Percentiles rank a stretch among this genome's conserved stretches.
Conservation (phyloP, 2,797 vertebrate species). For the Nasua narica region DNA sequence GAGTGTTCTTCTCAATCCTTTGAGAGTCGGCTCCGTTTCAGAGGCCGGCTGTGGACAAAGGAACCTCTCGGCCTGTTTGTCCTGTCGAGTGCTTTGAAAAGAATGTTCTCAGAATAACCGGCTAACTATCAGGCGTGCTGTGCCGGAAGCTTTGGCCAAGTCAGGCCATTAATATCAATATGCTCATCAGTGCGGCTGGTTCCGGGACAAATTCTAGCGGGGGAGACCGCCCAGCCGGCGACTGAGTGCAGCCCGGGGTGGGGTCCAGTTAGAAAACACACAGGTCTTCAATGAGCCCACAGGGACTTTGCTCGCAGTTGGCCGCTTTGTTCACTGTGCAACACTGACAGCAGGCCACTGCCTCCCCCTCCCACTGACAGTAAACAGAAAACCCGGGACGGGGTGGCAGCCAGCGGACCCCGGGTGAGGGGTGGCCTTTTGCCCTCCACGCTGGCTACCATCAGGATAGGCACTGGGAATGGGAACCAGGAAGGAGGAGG, state of each 20-base stretch:
- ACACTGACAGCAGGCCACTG: neutral
- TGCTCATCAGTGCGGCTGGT: neutral
- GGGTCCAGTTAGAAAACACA: neutral
- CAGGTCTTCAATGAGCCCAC: neutral
- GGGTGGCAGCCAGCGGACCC: neutral
- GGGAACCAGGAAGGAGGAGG: neutral
- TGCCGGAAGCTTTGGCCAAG: constrained; percentile 56
- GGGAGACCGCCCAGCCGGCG: neutral
- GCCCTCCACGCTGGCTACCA: neutral
- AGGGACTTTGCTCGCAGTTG: neutral
- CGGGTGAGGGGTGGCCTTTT: neutral
- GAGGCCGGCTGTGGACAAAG: constrained; percentile 64
- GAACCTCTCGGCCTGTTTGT: constrained; percentile 50
- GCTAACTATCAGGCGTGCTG: constrained; percentile 49
- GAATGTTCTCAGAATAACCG: constrained; percentile 74
- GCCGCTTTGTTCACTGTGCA: neutral
- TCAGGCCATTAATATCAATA: neutral
- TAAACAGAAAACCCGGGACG: neutral
- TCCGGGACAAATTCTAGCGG: neutral
- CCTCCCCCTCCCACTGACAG: neutral
- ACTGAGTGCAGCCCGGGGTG: neutral
- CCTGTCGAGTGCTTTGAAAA: constrained; percentile 73
- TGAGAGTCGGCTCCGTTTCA: constrained; percentile 40
- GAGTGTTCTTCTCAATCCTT: constrained; percentile 24
- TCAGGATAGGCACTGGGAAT: neutral